Percentiles rank a stretch among this genome's conserved stretches.
phyloP scores from a whole-genome alignment of 2,888 invertebrate genomes.

The Clivina fossor region DNA sequence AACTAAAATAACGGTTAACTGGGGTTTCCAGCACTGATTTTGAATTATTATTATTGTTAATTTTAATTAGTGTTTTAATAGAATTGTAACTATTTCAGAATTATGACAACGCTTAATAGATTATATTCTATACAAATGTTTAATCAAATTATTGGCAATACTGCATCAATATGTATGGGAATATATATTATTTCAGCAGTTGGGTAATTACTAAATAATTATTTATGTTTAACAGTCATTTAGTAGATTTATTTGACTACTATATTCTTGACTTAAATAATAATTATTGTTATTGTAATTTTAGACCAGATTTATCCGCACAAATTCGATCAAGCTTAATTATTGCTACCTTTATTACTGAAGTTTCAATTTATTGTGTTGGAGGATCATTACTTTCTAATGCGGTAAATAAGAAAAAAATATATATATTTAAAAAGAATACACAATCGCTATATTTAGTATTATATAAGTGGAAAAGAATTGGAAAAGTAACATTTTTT shows the following conservation, averaged over 20 bases:
- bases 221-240: neutral
- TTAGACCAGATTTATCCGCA: slow-evolving; percentile 12
- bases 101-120: slow-evolving; percentile 10
- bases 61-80: too few species aligned
- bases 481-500: neutral
- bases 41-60: too few species aligned
- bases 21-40: too few species aligned
- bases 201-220: neutral
- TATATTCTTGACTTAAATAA: neutral
- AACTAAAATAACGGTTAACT: too few species aligned
- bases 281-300: neutral
- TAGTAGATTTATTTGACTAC: neutral
- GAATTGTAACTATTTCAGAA: neutral
- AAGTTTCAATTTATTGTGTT: slow-evolving; percentile 21
- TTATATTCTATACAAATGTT: slow-evolving; percentile 21
- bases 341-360: slow-evolving; percentile 7
- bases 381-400: slow-evolving; percentile 17
- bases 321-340: slow-evolving; percentile 13
- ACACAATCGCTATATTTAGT: too few species aligned
- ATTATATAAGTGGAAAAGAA: too few species aligned
- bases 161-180: slow-evolving; percentile 14
- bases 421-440: neutral
- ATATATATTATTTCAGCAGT: slow-evolving; percentile 8
- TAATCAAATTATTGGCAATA: slow-evolving; percentile 19
- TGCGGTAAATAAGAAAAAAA: slow-evolving; percentile 9